A percentile compares a stretch with the other conserved stretches of the same genome.
Evolutionary conservation across 1,140 invertebrate species (phyloP).

Genomic region (Conus betulinus): DNA sequence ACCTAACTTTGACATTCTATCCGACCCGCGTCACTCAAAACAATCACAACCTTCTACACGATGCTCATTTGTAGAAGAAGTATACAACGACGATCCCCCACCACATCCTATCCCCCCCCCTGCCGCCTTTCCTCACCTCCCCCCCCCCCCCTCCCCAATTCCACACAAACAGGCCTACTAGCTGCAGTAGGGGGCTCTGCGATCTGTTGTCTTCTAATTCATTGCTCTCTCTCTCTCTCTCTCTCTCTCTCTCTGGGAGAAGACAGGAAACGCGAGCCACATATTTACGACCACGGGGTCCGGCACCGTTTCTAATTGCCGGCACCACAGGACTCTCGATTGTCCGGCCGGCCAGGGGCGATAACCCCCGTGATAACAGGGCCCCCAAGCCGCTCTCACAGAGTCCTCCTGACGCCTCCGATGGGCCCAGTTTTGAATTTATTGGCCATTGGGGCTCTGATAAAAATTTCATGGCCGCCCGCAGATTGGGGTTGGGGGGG

Average conservation of each 20-base stretch:
- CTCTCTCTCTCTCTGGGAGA: not conserved
- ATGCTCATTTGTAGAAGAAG: no score
- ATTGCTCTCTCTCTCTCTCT: no score
- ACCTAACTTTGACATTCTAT: no score
- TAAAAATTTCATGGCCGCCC: conserved; percentile 36
- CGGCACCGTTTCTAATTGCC: conserved; percentile 33
- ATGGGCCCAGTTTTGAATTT: conserved; percentile 29
- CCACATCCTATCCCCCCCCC: no score
- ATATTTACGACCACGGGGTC: not conserved
- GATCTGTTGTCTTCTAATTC: no score
- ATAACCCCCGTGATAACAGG: not conserved
- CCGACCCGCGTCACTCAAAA: no score
- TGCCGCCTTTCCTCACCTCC: no score
- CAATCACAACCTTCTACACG: no score
- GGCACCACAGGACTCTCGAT: conserved; percentile 19
- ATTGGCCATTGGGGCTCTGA: conserved; percentile 14
- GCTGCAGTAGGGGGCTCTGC: no score
- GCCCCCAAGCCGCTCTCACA: not conserved
- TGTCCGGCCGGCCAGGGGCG: not conserved
- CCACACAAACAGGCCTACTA: no score
- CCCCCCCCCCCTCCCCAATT: no score
- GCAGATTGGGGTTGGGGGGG: not conserved
- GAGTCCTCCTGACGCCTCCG: not conserved
- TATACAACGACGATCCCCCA: no score
- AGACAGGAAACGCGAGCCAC: not conserved